Evolutionary conservation across 2,888 invertebrate species (phyloP).

Genomic region (Andrena flavipes): DNA sequence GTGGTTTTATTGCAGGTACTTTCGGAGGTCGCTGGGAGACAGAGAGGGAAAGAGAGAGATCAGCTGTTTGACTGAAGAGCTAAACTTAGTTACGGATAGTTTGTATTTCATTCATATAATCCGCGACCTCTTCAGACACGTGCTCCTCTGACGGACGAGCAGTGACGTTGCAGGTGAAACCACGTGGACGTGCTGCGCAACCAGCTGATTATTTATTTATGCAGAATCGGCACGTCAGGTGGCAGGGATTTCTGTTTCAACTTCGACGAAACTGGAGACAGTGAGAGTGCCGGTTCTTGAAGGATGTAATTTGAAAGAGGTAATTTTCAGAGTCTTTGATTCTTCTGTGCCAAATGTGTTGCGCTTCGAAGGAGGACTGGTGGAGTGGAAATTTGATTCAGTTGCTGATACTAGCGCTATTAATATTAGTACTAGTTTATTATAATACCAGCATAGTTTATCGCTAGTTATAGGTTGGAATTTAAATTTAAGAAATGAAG

Average conservation of each 20-base stretch:
- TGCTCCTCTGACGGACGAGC: conserved; percentile 35
- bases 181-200: not conserved
- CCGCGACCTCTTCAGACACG: conserved; percentile 37
- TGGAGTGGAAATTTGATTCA: no score
- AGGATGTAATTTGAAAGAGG: no score
- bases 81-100: conserved; percentile 64
- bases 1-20: conserved; percentile 60
- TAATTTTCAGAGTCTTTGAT: no score
- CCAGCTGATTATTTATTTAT: not conserved
- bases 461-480: no score
- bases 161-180: not conserved
- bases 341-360: no score
- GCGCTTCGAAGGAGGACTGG: no score
- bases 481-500: no score
- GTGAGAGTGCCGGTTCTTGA: no score
- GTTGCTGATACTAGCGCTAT: no score
- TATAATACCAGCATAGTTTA: no score
- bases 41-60: conserved; percentile 23
- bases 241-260: not conserved
- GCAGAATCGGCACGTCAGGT: no score
- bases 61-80: conserved; percentile 63
- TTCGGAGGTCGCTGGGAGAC: conserved; percentile 55
- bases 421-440: no score
- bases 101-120: conserved; percentile 66
- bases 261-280: not conserved